phyloP scores from a whole-genome alignment of 2,888 invertebrate genomes.

The Crematogaster levior region DNA sequence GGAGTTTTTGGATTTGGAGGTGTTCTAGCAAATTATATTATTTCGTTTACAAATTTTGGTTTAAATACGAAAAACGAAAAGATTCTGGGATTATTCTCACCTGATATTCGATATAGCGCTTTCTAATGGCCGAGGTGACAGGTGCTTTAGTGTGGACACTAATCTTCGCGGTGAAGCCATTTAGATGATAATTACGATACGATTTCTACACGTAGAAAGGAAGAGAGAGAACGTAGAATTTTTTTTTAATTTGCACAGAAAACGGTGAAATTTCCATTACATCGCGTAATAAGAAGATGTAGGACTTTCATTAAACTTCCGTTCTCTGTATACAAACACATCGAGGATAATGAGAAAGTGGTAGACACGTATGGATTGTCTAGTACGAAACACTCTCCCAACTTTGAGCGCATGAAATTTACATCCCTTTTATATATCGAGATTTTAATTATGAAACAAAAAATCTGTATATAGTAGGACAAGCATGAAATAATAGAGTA shows the following conservation, averaged over 20 bases:
- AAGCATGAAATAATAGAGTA: constrained; percentile 58
- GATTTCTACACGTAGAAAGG: constrained; percentile 15
- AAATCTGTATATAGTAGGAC: constrained; percentile 10
- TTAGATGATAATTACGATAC: neutral
- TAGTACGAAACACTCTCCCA: neutral
- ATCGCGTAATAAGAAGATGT: neutral
- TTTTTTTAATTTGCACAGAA: neutral
- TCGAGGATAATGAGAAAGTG: neutral
- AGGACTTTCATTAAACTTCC: neutral
- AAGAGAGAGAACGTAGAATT: neutral
- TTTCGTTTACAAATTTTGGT: neutral
- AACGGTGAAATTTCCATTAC: neutral
- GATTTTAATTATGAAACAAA: constrained; percentile 13
- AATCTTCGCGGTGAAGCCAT: constrained; percentile 69
- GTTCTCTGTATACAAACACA: constrained; percentile 11
- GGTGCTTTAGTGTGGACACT: constrained; percentile 28
- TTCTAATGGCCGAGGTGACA: constrained; percentile 61
- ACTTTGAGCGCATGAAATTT: neutral
- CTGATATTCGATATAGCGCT: constrained; percentile 37
- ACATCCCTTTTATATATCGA: neutral
- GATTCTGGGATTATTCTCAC: constrained; percentile 28
- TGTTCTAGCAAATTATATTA: constrained; percentile 59
- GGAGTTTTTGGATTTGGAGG: constrained; percentile 74
- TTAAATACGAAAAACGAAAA: neutral
- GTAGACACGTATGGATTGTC: neutral